A percentile compares a stretch with the other conserved stretches of the same genome.
Evolutionary conservation across 2,113 vertebrate species (phyloP).

Genomic region (Forbesichthys papilliferus): DNA sequence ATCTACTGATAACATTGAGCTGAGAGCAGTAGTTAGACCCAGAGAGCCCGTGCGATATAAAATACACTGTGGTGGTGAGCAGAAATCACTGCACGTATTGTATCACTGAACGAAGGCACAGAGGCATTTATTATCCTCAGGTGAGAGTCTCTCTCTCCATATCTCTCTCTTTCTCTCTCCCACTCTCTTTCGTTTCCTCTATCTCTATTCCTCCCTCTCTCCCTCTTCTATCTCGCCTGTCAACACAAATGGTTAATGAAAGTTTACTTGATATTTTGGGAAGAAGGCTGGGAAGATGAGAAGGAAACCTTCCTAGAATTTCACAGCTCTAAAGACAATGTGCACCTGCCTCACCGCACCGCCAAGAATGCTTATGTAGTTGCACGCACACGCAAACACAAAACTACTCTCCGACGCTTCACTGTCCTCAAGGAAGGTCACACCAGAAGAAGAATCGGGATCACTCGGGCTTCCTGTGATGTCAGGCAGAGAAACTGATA

Average conservation of each 20-base stretch:
- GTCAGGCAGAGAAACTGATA: background rate
- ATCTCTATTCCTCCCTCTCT: too few relatives aligned
- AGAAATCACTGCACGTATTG: too few relatives aligned
- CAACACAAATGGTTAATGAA: constrained; percentile 5
- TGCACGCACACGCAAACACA: constrained; percentile 5
- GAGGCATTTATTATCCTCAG: too few relatives aligned
- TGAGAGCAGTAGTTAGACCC: too few relatives aligned
- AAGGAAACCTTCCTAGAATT: constrained; percentile 16
- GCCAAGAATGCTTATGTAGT: constrained; percentile 14
- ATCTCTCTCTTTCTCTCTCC: too few relatives aligned
- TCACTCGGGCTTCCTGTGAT: background rate
- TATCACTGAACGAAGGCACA: too few relatives aligned
- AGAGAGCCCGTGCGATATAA: too few relatives aligned
- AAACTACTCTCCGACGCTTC: background rate
- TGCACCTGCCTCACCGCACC: constrained; percentile 25
- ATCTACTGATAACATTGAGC: too few relatives aligned
- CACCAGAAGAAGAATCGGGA: background rate
- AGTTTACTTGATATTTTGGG: constrained; percentile 10
- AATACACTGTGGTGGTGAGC: too few relatives aligned
- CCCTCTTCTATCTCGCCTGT: background rate
- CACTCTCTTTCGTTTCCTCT: too few relatives aligned
- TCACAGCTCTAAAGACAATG: constrained; percentile 20
- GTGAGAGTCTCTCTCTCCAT: too few relatives aligned
- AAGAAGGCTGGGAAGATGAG: constrained; percentile 6
- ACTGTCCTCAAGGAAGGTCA: constrained; percentile 29